Evolutionary conservation across 2,888 invertebrate species (phyloP).

Genomic region (Cephus runcator): DNA sequence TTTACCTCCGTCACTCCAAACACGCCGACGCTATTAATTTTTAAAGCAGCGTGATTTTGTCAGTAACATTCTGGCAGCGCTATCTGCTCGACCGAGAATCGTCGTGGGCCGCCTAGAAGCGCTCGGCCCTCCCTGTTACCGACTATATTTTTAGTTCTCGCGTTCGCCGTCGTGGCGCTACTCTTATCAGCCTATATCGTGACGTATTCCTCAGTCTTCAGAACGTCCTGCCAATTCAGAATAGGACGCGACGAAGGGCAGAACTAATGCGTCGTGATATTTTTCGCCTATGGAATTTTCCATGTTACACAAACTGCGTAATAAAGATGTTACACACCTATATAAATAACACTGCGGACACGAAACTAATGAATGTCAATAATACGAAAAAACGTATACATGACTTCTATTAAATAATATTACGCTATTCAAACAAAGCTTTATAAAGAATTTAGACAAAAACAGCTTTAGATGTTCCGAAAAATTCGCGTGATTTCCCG

Average conservation of each 20-base stretch:
- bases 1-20: neutral
- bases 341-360: neutral
- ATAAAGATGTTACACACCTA: neutral
- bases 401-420: neutral
- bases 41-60: constrained; percentile 31
- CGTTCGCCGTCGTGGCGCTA: constrained; percentile 5
- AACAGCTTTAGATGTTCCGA: neutral
- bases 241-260: neutral
- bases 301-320: neutral
- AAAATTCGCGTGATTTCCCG: neutral
- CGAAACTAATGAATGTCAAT: neutral
- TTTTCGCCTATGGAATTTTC: neutral
- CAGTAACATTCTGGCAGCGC: constrained; percentile 23
- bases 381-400: neutral
- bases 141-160: constrained; percentile 20
- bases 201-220: neutral
- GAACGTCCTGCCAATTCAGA: constrained; percentile 3
- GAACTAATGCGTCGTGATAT: neutral
- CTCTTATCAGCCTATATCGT: constrained; percentile 1
- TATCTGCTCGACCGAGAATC: constrained; percentile 22
- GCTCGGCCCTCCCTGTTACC: constrained; percentile 25
- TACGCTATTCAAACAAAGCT: neutral
- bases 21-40: constrained; percentile 15
- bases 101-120: constrained; percentile 12
- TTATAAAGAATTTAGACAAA: neutral